phyloP scores from a whole-genome alignment of 1,140 invertebrate genomes.

The Cyphomyrmex costatus region DNA sequence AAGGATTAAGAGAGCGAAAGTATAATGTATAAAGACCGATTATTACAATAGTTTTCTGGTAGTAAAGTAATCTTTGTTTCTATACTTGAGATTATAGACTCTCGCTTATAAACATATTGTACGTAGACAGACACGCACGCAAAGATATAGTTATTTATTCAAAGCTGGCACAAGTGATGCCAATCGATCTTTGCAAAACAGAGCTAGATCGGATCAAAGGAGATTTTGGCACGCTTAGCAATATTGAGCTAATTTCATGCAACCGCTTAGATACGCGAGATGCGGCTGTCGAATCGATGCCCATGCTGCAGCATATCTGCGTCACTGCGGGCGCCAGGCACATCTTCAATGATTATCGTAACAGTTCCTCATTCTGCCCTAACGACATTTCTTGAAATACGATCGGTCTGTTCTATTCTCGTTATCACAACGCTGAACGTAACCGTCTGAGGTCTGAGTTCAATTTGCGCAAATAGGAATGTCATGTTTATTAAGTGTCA shows the following conservation, averaged over 20 bases:
- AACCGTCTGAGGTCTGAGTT: background rate
- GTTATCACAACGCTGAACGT: background rate
- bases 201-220: background rate
- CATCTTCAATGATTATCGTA: slow-evolving; percentile 19
- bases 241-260: slow-evolving; percentile 3
- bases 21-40: background rate
- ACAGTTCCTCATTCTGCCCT: slow-evolving; percentile 3
- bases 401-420: background rate
- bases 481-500: background rate
- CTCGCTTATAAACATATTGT: background rate
- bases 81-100: background rate
- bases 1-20: background rate
- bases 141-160: background rate
- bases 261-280: slow-evolving; percentile 1
- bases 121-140: background rate
- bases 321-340: slow-evolving; percentile 55
- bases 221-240: slow-evolving; percentile 17
- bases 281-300: slow-evolving; percentile 46
- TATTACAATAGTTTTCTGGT: background rate
- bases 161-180: background rate
- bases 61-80: background rate
- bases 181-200: background rate
- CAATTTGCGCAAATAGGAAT: background rate
- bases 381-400: slow-evolving; percentile 24
- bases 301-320: slow-evolving; percentile 56